Percentiles rank a stretch among this genome's conserved stretches.
These are phyloP conservation scores for Zeuzera pyrina DNA, from an alignment of 2,888 invertebrate species.

Conservation along the genomic window DNA sequence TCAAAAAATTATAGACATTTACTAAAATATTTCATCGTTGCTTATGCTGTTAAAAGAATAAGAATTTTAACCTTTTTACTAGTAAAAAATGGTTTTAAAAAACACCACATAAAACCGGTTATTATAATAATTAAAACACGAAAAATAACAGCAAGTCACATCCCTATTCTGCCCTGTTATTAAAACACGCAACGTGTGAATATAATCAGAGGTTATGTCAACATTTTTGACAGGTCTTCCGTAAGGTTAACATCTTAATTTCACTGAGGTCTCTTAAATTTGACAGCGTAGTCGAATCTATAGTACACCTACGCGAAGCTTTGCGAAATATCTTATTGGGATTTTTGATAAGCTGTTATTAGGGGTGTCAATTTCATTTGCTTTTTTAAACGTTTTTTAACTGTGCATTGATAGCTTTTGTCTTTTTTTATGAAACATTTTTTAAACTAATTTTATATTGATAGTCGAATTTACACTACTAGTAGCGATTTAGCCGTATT, in stretches of 20 bases:
- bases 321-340: constrained; percentile 40
- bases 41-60: no score
- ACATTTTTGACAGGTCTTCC: constrained; percentile 40
- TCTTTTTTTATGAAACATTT: no score
- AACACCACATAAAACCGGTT: not conserved
- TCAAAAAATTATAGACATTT: no score
- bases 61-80: no score
- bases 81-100: no score
- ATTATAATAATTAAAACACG: constrained; percentile 5
- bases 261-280: constrained; percentile 38
- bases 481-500: no score
- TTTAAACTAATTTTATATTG: no score
- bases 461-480: no score
- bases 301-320: constrained; percentile 48
- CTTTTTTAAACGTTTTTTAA: no score
- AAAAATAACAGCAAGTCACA: constrained; percentile 4
- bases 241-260: constrained; percentile 45
- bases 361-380: constrained; percentile 47
- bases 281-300: constrained; percentile 34
- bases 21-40: no score
- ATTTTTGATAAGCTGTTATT: constrained; percentile 51
- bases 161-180: constrained; percentile 39
- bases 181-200: constrained; percentile 55
- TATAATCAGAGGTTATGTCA: constrained; percentile 51
- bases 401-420: no score